These are phyloP conservation scores for Lepus oiostolus DNA, from an alignment of 2,797 vertebrate genomes.

Conservation along the genomic window DNA sequence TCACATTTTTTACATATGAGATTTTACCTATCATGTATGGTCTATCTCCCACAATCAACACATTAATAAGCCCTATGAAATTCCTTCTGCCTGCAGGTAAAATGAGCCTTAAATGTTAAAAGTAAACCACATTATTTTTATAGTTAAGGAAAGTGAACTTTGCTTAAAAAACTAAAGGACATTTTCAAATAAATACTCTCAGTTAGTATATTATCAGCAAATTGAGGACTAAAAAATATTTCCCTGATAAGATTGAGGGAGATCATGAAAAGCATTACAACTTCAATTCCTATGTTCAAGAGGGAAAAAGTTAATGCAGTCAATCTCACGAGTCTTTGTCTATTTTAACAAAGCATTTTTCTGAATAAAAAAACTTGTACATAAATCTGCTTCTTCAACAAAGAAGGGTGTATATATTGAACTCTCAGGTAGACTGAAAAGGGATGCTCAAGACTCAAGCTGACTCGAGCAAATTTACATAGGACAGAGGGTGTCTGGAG, in stretches of 20 bases:
- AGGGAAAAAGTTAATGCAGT: background rate
- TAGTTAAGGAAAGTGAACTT: conserved; percentile 43
- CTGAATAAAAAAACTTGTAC: background rate
- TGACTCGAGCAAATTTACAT: background rate
- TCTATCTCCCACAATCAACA: background rate
- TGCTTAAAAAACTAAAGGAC: background rate
- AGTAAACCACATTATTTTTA: background rate
- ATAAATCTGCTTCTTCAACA: conserved; percentile 22
- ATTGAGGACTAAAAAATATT: background rate
- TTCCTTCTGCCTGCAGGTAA: background rate
- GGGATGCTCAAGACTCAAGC: background rate
- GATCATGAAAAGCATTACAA: conserved; percentile 9
- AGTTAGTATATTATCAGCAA: conserved; percentile 30
- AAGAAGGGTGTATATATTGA: background rate
- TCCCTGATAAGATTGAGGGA: background rate
- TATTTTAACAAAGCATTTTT: conserved; percentile 7
- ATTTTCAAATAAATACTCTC: background rate
- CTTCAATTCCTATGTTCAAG: background rate
- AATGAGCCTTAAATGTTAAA: background rate
- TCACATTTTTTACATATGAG: background rate
- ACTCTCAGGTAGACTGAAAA: background rate
- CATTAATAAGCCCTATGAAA: background rate
- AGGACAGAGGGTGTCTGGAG: background rate
- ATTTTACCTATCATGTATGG: background rate
- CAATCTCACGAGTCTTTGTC: background rate